Evolutionary conservation across 2,797 vertebrate genomes (phyloP), one percentile per base, ranked within the genome.

Genomic region (Bradypodion ventrale): DNA sequence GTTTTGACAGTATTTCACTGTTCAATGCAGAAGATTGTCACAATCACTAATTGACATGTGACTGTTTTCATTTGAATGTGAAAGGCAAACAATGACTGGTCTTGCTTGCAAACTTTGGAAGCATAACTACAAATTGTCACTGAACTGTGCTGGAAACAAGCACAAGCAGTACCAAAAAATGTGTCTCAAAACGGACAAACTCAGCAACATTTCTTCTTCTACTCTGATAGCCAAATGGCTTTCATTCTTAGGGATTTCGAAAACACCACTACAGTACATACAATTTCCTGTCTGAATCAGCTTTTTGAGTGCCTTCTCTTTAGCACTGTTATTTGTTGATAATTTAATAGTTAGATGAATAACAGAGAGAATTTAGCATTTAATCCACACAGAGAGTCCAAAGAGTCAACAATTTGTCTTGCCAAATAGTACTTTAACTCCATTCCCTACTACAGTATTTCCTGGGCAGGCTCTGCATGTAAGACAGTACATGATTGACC

Each of bases 101-200:
- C 72, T 84, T 86, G 59, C 37, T n/a, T 0, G 81, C 75, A 87
- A 87, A 35, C 37, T 52, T 83, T 88, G 32, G 87, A 89, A 63
- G 27, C 83, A 83, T 88, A 82, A 56, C 81, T 85, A 93, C 89
- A 69, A 70, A 69, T 46, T 81, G 49, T 84, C 89, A 35, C 69
- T 90, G 72, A 80, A 79, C 76, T 74, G 70, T 49, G 83, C 13
- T 93, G 85, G 9, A 8, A 46, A 77, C 15, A 25, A 83, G 84
- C 89, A 91, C 46, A 52, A 83, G 23, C 23, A 87, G 7, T 29
- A 23, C 40, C 78, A 59, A 82, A 85, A 70, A 85, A 85, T 35
- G 16, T 88, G 83, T 90, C 72, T 78, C 1, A 85, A 62, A 90
- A 76, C 37, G 29, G 37, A 66, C 73, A 76, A 81, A 78, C 32